These are phyloP conservation scores for Zoanthus sansibaricus DNA, from an alignment of 92 coral and sea anemone species.

Conservation along the genomic window DNA sequence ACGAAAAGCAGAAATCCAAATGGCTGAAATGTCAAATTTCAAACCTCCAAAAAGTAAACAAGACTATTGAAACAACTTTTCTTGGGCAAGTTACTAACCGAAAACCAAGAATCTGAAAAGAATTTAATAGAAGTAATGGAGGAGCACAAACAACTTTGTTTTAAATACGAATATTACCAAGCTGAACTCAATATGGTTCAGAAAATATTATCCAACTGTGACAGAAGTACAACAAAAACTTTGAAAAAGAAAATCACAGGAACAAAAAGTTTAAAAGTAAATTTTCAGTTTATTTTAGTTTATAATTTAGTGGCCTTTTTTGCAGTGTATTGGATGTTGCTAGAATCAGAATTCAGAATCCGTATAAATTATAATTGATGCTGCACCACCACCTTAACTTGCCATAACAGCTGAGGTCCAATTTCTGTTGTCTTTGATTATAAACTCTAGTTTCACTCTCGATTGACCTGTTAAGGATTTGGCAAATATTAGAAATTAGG, in stretches of 20 bases:
- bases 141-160: not conserved
- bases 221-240: slow-evolving; percentile 5
- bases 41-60: slow-evolving; percentile 19
- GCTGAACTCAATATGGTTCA: slow-evolving; percentile 8
- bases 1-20: slow-evolving; percentile 22
- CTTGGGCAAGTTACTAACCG: not conserved
- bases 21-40: not conserved
- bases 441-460: not conserved
- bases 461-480: slow-evolving; percentile 54
- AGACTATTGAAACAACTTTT: slow-evolving; percentile 8
- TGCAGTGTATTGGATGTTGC: too few relatives aligned
- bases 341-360: too few relatives aligned
- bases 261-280: too few relatives aligned
- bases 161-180: slow-evolving; percentile 8
- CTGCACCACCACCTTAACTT: too few relatives aligned
- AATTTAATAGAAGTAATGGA: slow-evolving; percentile 1
- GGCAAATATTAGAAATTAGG: slow-evolving; percentile 73
- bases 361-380: too few relatives aligned
- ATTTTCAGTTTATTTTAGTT: too few relatives aligned
- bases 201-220: not conserved
- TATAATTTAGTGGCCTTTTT: too few relatives aligned
- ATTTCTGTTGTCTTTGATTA: too few relatives aligned
- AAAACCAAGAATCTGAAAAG: slow-evolving; percentile 22
- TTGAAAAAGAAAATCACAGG: slow-evolving; percentile 10
- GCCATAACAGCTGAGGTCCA: too few relatives aligned